Base-by-base conservation (phyloP, 2,797 vertebrate species). In the Acanthurus leucopareius region DNA sequence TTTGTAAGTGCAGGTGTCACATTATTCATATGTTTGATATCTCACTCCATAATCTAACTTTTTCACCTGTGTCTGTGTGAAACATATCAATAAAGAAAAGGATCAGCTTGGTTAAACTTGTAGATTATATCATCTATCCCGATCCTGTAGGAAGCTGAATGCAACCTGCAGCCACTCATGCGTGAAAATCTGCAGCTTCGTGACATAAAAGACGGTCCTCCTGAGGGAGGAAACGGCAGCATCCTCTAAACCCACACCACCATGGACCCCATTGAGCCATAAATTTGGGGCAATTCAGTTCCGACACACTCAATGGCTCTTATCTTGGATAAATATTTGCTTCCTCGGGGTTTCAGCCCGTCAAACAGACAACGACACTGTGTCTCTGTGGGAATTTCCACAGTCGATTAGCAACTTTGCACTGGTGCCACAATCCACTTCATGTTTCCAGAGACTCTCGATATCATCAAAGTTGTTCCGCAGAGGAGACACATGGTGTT, bases 321-420 rank as follows among this genome's bases (percentile, higher is more conserved):
- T 94, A 94, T 95, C 94, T 91, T 70, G 58, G 58, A 79, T 91
- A 91, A 95, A 94, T 93, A 92, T 94, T 95, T 90, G 90, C 92
- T 90, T 91, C 77, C 68, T 56, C 51, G 70, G 61, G 76, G 79
- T 86, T 32, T 83, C 70, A 74, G 77, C 69, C 52, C 64, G 20
- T 68, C 45, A 73, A 32, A 69, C 56, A 83, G 71, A 89, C 88
- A 90, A 86, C 79, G 81, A 72, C 83, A 16, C 38, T 52, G n/a
- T 79, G 83, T 79, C 73, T 69, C 71, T 2, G 47, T 42, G 74
- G 86, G 77, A 88, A 88, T 91, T 90, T 89, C 90, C 83, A 80
- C 83, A 86, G 73, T 20, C 82, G 77, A 82, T 84, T 64, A 45
- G 47, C 69, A 68, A 15, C 32, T 66, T 58, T 35, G 15, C 20